Evolutionary conservation across 2,888 invertebrate species (phyloP), one percentile per base, ranked within the genome.

Genomic region (Aricia artaxerxes): DNA sequence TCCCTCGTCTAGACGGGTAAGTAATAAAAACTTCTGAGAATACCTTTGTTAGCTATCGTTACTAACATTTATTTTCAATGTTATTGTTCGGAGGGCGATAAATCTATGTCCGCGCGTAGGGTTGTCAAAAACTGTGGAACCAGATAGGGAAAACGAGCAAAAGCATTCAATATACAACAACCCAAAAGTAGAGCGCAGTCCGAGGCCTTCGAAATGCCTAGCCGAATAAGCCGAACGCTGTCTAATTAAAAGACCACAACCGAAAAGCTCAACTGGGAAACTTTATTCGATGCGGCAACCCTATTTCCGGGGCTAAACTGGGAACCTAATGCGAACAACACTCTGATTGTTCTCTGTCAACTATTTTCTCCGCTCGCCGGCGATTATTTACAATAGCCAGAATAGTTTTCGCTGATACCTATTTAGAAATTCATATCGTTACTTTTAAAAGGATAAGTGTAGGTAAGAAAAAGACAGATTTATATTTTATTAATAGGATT

Each of bases 11-110:
- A 73, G 73, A 73, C 73, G 73, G 44, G n/a, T 1, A 73, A 73
- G 73, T 73, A 73, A 73, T 73, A 44, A 73, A 73, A 73, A 73
- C 40, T 73, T 73, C 73, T 73, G n/a, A 73, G 73, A 73, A 73
- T 73, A 73, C 73, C 73, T 73, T 73, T 73, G 73, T 44, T 73
- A 73, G 44, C 69, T 73, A 44, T 44, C 73, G 73, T 73, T 73
- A 73, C 73, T n/a, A 24, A 73, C 73, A 73, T 73, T 73, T 73
- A 73, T 73, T 73, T 73, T 73, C 73, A 73, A 73, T 73, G 73
- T 73, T 73, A 73, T 73, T 73, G 73, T 73, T 73, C 69, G 35
- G 44, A 73, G 44, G 44, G 73, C 44, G 44, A 73, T 73, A 73
- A 73, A 73, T 73, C 73, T 73, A 44, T 73, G 44, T 73, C 44